Evolutionary conservation across 2,888 invertebrate genomes (phyloP).

Genomic region (Himalopsyche anomala): DNA sequence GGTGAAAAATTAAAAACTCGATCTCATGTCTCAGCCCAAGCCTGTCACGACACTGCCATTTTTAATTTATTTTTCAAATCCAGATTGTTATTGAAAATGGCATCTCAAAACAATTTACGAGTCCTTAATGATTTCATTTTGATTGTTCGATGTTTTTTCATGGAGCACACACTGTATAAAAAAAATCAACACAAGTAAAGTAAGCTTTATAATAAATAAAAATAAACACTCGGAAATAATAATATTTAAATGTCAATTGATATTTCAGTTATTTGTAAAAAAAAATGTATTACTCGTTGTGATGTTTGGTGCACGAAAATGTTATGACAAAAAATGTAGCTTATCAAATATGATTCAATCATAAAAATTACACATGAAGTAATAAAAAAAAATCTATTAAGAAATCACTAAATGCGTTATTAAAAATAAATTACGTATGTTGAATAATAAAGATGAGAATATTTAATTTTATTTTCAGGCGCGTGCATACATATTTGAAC

Average conservation of each 20-base stretch:
- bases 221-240: not conserved
- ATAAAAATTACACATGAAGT: too few species aligned
- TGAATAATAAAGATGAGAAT: not conserved
- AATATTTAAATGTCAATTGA: too few species aligned
- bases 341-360: too few species aligned
- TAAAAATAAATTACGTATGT: too few species aligned
- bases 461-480: not conserved
- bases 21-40: conserved; percentile 13
- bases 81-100: not conserved
- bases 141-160: not conserved
- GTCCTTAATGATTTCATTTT: conserved; percentile 3
- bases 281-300: too few species aligned
- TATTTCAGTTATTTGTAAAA: too few species aligned
- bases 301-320: too few species aligned
- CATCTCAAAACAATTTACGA: conserved; percentile 31
- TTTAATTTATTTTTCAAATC: not conserved
- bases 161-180: not conserved
- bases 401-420: too few species aligned
- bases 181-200: not conserved
- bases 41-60: conserved; percentile 42
- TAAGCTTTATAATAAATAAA: not conserved
- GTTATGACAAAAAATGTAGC: too few species aligned
- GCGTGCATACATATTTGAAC: conserved; percentile 37
- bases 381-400: too few species aligned
- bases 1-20: conserved; percentile 12